Percentiles rank a stretch among this genome's conserved stretches.
Evolutionary conservation across 2,888 invertebrate genomes (phyloP).

Genomic region (Brachylomia viminalis): DNA sequence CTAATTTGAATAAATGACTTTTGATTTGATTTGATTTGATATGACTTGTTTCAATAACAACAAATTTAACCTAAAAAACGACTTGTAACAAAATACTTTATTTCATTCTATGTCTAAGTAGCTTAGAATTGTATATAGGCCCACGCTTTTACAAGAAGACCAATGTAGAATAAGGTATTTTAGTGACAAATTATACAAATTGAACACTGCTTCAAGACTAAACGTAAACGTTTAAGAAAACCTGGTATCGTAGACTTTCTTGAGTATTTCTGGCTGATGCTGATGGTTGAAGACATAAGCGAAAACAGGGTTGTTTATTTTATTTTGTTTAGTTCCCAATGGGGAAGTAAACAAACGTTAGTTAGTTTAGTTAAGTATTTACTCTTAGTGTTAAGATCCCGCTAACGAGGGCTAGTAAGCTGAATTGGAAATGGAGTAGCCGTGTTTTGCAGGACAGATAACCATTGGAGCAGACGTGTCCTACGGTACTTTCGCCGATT

Average conservation of each 20-base stretch:
- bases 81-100: not conserved
- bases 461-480: not conserved
- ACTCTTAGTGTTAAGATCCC: not conserved
- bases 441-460: not conserved
- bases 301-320: not conserved
- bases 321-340: not conserved
- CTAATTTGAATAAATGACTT: no score
- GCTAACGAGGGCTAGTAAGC: not conserved
- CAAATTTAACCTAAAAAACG: no score
- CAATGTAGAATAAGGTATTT: slow-evolving; percentile 11
- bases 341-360: no score
- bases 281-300: slow-evolving; percentile 12
- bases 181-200: slow-evolving; percentile 36
- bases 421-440: not conserved
- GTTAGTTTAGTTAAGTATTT: not conserved
- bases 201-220: slow-evolving; percentile 22
- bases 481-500: not conserved
- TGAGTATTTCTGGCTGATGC: not conserved
- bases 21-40: no score
- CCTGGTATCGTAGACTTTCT: slow-evolving; percentile 6
- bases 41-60: not conserved
- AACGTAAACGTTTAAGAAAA: slow-evolving; percentile 19
- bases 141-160: not conserved
- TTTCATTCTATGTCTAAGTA: not conserved
- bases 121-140: not conserved